phyloP scores from a whole-genome alignment of 2,113 vertebrate species.

The Pithys albifrons region DNA sequence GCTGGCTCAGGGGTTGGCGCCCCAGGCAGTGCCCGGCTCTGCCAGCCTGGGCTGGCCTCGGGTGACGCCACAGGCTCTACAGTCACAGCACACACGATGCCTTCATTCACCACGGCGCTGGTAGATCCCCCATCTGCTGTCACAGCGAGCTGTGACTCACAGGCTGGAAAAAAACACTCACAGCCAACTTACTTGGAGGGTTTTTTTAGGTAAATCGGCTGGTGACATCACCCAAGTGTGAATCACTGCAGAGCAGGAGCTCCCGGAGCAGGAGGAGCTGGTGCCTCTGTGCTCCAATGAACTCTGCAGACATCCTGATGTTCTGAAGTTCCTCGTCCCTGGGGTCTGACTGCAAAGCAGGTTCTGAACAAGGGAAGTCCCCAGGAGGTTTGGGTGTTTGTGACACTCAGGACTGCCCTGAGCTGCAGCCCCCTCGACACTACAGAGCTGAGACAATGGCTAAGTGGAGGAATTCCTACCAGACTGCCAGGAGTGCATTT shows the following conservation, averaged over 20 bases:
- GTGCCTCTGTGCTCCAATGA: background rate
- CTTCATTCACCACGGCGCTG: background rate
- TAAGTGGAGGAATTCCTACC: background rate
- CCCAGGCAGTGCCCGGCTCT: background rate
- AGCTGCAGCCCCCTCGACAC: background rate
- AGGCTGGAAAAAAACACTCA: background rate
- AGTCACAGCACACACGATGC: background rate
- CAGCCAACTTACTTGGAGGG: background rate
- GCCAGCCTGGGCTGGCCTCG: background rate
- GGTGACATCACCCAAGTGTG: background rate
- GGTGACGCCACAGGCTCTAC: background rate
- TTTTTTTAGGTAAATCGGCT: background rate
- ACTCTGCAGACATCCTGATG: background rate
- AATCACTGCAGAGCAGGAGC: background rate
- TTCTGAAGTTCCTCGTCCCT: background rate
- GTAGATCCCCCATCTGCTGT: constrained; percentile 21
- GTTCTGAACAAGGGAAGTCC: background rate
- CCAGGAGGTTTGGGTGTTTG: background rate
- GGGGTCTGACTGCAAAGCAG: background rate
- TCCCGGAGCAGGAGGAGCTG: background rate
- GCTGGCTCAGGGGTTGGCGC: background rate
- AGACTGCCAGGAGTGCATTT: background rate
- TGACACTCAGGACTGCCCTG: background rate
- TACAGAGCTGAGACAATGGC: background rate
- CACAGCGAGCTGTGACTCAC: constrained; percentile 38